Base-by-base conservation (phyloP, 2,113 vertebrate genomes). In the Prunella himalayana region DNA sequence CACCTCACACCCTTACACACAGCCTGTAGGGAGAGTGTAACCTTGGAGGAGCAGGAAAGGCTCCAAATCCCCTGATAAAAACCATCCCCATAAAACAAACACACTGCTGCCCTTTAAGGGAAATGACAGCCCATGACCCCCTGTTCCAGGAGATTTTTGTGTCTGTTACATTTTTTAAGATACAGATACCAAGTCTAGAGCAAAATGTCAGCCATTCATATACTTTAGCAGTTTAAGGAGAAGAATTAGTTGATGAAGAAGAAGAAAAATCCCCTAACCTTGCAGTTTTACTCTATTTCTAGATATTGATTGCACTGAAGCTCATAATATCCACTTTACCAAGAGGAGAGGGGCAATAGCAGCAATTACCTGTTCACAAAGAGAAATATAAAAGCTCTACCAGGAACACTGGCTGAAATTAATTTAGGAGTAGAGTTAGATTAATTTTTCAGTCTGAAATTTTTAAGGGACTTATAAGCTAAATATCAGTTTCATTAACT, bases 171-270 rank as follows among this genome's bases (percentile, higher is more conserved):
- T 47, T 90, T 94, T 89, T 91, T 83, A 90, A 84, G 61, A 64
- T 60, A 83, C 35, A 71, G 84, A 71, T 90, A 66, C 15, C 45
- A 63, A 88, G 64, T 90, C 94, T 68, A 18, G 73, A 92, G 86
- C 39, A 95, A 94, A 97, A 96, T 93, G 90, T 82, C 92, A 95
- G 57, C 82, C 72, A 86, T 92, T 93, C 49, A 81, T 80, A 94
- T 8, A 54, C 60, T 81, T 88, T 25, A 88, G 57, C 28, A 77
- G 64, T 64, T 88, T 94, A 93, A 90, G 51, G 66, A 72, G 64
- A 88, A 83, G 76, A 96, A 96, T 86, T 83, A 86, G 60, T 84
- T 24, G 6, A 86, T 77, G 89, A 69, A 42, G 59, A 77, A 90
- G 59, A 92, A 80, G 30, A 91, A 81, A 90, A 92, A 90, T 77